Base-by-base conservation (phyloP, 2,888 invertebrate species). In the Thumatha senex region DNA sequence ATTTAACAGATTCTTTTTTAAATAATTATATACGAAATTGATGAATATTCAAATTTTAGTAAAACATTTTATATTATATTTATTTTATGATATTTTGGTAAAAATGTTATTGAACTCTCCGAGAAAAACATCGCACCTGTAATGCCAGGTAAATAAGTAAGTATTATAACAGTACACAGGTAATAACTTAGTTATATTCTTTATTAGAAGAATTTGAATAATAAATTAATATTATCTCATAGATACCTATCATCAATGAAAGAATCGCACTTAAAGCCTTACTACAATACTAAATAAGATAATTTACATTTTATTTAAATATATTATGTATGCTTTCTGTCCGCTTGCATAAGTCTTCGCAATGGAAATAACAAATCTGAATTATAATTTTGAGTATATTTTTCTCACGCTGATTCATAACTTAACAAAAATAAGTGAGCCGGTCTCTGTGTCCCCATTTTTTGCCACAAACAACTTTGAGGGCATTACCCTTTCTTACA, bases 401-500 rank as follows among this genome's bases (percentile, higher is more conserved):
- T 82, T 84, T 89, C 86, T 87, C 86, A 85, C 82, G 81, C 81
- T 89, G 89, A 90, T 84, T 90, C 89, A 90, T 86, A 88, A 80
- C 72, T 78, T 75, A 75, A 81, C 82, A 80, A 83, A 89, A 88
- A 85, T 87, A 84, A 89, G 84, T 79, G 74, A 86, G 83, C 85
- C 82, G 86, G 86, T 86, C 84, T 83, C 78, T 54, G 80, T 83
- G 89, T 84, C 88, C 90, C 77, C 89, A 89, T 89, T 91, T 91
- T 91, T 91, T 89, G 84, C 89, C 82, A 82, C 88, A 89, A 90
- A 89, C 90, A 89, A 88, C 89, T 88, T 86, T 68, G 86, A 87
- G 90, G 89, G 86, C 90, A 87, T 84, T 87, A 85, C 83, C 89
- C 90, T 83, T 81, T 80, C 82, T 74, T 74, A 74, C 73, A 83